These are phyloP conservation scores for Agonum fuliginosum DNA, from an alignment of 2,888 invertebrate species.

Conservation along the genomic window DNA sequence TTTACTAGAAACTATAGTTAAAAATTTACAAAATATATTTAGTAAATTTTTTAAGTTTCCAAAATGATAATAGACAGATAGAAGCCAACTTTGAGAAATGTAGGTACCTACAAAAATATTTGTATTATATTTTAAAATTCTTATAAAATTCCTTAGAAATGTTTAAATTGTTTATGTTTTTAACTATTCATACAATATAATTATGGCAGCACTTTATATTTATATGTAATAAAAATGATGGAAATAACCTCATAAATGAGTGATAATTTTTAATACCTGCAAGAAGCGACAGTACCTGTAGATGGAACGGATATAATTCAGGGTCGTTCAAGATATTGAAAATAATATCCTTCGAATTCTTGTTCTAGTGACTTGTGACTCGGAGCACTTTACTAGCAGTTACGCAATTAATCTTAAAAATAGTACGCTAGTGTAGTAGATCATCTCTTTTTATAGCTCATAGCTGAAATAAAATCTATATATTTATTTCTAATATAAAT, in stretches of 20 bases:
- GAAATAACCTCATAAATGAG: not conserved
- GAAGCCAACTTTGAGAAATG: too few species aligned
- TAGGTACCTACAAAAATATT: too few species aligned
- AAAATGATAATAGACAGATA: too few species aligned
- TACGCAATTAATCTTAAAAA: slow-evolving; percentile 14
- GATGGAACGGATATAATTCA: not conserved
- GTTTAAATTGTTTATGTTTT: too few species aligned
- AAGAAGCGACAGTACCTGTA: not conserved
- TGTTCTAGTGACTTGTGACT: not conserved
- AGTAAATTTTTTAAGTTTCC: too few species aligned
- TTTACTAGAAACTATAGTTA: too few species aligned
- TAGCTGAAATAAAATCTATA: not conserved
- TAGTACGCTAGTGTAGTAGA: too few species aligned
- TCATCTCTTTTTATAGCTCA: not conserved
- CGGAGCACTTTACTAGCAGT: slow-evolving; percentile 9
- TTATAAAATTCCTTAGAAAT: too few species aligned
- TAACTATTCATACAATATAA: too few species aligned
- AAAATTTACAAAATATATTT: too few species aligned
- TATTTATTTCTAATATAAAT: not conserved
- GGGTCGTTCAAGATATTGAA: not conserved
- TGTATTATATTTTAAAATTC: too few species aligned
- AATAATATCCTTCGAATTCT: slow-evolving; percentile 22
- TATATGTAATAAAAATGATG: not conserved
- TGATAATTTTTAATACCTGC: not conserved
- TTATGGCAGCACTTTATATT: too few species aligned